Conservation (phyloP, 2,888 invertebrate species). For the Fragum whitleyi region DNA sequence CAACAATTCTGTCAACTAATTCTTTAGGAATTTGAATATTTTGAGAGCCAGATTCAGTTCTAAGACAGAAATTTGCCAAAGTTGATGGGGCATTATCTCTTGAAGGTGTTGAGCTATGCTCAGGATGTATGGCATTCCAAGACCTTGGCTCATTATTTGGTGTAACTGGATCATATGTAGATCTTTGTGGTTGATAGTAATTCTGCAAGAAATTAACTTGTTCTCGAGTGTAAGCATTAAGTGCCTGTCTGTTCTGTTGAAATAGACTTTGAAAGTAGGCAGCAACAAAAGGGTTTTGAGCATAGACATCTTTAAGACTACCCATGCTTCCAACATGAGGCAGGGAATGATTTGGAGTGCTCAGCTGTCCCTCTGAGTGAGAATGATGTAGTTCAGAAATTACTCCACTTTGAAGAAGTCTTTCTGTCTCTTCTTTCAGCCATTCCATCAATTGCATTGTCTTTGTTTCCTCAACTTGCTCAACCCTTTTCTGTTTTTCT, state of each 20-base stretch:
- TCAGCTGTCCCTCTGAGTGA: neutral
- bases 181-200: neutral
- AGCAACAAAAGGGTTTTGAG: constrained; percentile 22
- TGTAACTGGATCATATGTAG: neutral
- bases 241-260: neutral
- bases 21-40: neutral
- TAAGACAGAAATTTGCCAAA: neutral
- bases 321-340: constrained; percentile 7
- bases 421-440: constrained; percentile 12
- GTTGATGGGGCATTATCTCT: constrained; percentile 2
- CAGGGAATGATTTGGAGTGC: constrained; percentile 9
- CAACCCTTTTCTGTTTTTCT: constrained; percentile 31
- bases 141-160: neutral
- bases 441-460: constrained; percentile 28
- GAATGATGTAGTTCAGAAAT: constrained; percentile 11
- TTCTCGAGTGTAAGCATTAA: neutral
- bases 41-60: neutral
- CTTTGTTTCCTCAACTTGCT: constrained; percentile 33
- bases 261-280: constrained; percentile 10
- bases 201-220: neutral
- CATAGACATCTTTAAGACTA: constrained; percentile 16
- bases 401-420: neutral
- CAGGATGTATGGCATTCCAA: neutral
- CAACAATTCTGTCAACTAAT: neutral
- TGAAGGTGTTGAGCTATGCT: neutral